Evolutionary conservation across 2,113 vertebrate species (phyloP), one percentile per base, ranked within the genome.

Genomic region (Piaya cayana): DNA sequence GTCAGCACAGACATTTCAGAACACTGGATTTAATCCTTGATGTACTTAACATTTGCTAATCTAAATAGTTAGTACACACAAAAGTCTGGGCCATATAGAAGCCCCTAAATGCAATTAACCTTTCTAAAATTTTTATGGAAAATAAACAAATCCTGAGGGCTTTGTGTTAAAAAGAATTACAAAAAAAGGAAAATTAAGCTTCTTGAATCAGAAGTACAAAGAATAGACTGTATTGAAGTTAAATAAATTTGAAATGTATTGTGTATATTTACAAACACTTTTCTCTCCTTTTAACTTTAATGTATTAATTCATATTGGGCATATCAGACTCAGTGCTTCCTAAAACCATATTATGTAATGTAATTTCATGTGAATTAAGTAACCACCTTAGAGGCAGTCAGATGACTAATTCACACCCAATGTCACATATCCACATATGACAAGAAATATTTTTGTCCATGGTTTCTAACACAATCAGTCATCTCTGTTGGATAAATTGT

Each of bases 291-390:
- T n/a, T 26, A 70, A 27, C 3, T 53, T 84, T 49, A 34, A 37
- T 69, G 5, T 17, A 52, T 39, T 84, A 70, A 9, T 3, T 49
- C 47, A 49, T 3, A 6, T 0, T 2, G 81, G 5, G 3, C 8
- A 16, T 77, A 65, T 23, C 8, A 50, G n/a, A 64, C 25, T 60
- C 49, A 32, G 18, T 30, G 19, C 11, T 64, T 88, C 27, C 11
- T n/a, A 32, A 59, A 34, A 36, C 5, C 8, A 5, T 42, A 74
- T 23, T 19, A 32, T 4, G 15, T 29, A 49, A 26, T 25, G 5
- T 7, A 63, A 53, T 53, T 65, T 70, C 16, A 8, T 42, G 4
- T 53, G 43, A 82, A 84, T 68, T 1, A 7, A 71, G 7, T 9
- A 34, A 23, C 10, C 36, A 27, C 20, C 17, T 49, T 52, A 65